Percentiles rank a stretch among this genome's conserved stretches.
phyloP scores from a whole-genome alignment of 2,888 invertebrate species.

The Ectobius pallidus region DNA sequence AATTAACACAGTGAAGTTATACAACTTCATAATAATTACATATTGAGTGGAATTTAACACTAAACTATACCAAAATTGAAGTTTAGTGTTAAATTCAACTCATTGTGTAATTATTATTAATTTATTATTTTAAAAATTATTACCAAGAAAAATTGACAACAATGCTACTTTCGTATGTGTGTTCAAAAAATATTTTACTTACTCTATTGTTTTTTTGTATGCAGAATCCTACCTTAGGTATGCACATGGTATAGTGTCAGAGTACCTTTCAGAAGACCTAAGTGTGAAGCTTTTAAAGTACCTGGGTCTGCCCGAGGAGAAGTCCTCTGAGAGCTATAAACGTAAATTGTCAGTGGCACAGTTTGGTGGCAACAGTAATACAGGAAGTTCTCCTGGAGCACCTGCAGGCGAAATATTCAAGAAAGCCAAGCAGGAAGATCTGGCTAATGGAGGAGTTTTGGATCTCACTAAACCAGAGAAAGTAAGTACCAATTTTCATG shows the following conservation, averaged over 20 bases:
- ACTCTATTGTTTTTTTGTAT: background rate
- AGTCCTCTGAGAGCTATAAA: slow-evolving; percentile 49
- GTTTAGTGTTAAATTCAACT: no score
- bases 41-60: no score
- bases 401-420: slow-evolving; percentile 31
- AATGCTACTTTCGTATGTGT: no score
- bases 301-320: slow-evolving; percentile 69
- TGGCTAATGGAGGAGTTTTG: slow-evolving; percentile 47
- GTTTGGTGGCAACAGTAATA: slow-evolving; percentile 30
- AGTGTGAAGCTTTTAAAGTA: slow-evolving; percentile 66
- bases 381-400: background rate
- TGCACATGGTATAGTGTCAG: slow-evolving; percentile 79
- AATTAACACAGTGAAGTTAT: no score
- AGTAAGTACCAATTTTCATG: slow-evolving; percentile 46
- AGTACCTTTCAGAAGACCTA: slow-evolving; percentile 75
- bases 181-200: no score
- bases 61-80: no score
- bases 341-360: slow-evolving; percentile 51
- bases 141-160: no score
- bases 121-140: no score
- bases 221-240: slow-evolving; percentile 70
- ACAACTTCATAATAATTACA: no score
- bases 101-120: no score
- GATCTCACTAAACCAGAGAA: slow-evolving; percentile 53
- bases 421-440: slow-evolving; percentile 39